Percentiles rank a stretch among this genome's conserved stretches.
These are phyloP conservation scores for Pandemis heparana DNA, from an alignment of 2,888 invertebrate genomes.

Conservation along the genomic window DNA sequence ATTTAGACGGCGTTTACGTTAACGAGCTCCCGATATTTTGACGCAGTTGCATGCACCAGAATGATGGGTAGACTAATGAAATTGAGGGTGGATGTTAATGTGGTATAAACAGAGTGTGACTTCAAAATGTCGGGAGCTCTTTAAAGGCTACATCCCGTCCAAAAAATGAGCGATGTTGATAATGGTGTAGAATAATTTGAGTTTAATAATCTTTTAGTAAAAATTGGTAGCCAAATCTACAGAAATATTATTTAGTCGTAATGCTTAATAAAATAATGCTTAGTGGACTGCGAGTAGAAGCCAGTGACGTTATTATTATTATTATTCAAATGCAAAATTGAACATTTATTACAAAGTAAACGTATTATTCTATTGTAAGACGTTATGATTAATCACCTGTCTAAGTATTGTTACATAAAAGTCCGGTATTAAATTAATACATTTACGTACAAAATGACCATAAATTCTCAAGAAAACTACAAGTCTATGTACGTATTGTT, in stretches of 20 bases:
- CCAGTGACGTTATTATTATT: background rate
- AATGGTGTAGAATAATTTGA: background rate
- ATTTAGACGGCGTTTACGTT: no score
- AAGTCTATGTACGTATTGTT: background rate
- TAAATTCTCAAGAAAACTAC: conserved; percentile 1
- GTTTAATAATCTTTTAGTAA: background rate
- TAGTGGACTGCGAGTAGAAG: background rate
- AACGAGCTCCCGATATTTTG: no score
- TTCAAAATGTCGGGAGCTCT: no score
- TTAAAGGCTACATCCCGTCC: no score
- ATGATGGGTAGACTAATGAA: no score
- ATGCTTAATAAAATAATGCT: background rate
- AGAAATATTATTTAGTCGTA: background rate
- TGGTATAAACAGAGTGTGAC: no score
- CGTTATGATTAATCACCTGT: background rate
- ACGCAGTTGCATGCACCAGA: no score
- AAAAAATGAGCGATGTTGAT: no score
- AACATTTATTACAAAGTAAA: background rate
- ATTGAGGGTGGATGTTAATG: no score
- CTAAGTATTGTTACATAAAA: background rate
- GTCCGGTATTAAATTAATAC: background rate
- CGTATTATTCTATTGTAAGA: background rate
- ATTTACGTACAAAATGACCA: background rate
- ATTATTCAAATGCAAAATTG: background rate
- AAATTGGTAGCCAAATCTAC: background rate